phyloP scores from a whole-genome alignment of 2,888 invertebrate genomes.

The Drosophila cognata region DNA sequence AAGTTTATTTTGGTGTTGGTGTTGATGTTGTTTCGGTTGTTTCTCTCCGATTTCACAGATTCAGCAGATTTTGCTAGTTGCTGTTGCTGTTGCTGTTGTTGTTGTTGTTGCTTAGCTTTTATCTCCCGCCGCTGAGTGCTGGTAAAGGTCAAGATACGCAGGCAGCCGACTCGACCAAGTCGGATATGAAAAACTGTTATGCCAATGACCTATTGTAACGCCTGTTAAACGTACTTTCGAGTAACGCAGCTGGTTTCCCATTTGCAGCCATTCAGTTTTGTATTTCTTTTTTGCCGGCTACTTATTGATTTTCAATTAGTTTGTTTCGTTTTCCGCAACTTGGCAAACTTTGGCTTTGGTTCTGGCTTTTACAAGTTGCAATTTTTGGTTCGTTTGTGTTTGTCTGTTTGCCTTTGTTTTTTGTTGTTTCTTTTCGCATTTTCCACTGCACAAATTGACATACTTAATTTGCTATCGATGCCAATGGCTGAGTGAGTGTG shows the following conservation, averaged over 20 bases:
- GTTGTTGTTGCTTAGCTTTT: not conserved
- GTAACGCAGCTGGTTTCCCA: slow-evolving; percentile 36
- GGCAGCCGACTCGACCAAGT: not conserved
- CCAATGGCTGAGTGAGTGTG: slow-evolving; percentile 9
- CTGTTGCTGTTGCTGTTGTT: not conserved
- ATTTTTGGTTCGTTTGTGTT: slow-evolving; percentile 40
- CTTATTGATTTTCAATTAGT: slow-evolving; percentile 80
- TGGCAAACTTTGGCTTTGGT: slow-evolving; percentile 48
- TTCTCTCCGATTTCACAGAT: slow-evolving; percentile 8
- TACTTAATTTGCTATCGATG: slow-evolving; percentile 74
- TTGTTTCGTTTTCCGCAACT: slow-evolving; percentile 50
- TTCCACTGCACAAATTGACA: slow-evolving; percentile 69
- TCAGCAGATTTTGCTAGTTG: not conserved
- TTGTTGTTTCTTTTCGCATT: slow-evolving; percentile 25
- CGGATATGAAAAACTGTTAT: not conserved
- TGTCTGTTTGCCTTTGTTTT: slow-evolving; percentile 29
- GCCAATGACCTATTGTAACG: slow-evolving; percentile 47
- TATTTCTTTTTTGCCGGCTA: slow-evolving; percentile 29
- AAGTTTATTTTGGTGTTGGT: slow-evolving; percentile 1
- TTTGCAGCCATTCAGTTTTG: slow-evolving; percentile 57
- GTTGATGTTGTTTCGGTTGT: not conserved
- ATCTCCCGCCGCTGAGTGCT: not conserved
- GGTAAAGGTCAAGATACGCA: slow-evolving; percentile 23
- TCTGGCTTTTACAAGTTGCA: slow-evolving; percentile 52
- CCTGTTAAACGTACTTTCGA: slow-evolving; percentile 7